Evolutionary conservation across 2,888 invertebrate species (phyloP).

Genomic region (Lydus trimaculatus): DNA sequence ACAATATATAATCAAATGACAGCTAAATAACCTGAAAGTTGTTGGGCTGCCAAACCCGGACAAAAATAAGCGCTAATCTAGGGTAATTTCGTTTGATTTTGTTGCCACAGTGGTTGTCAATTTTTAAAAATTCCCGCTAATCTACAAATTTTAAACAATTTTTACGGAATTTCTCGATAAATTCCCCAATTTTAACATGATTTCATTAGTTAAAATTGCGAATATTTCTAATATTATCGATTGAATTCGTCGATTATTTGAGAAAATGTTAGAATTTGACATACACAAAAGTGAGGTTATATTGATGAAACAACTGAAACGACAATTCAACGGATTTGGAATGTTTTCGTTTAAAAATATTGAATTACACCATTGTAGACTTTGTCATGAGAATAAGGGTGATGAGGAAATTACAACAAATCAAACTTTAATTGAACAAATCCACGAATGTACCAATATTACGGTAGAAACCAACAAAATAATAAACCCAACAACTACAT

Average conservation of each 20-base stretch:
- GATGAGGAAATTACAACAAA: conserved; percentile 24
- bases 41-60: neutral
- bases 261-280: neutral
- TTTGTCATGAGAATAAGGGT: conserved; percentile 34
- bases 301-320: neutral
- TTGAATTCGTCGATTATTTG: neutral
- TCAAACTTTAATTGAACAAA: conserved; percentile 34
- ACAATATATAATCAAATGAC: neutral
- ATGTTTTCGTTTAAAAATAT: conserved; percentile 20
- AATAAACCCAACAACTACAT: neutral
- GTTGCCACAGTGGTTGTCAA: neutral
- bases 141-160: neutral
- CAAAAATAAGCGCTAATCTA: neutral
- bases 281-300: conserved; percentile 12
- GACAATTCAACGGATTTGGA: neutral
- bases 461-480: conserved; percentile 30
- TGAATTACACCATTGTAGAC: conserved; percentile 30
- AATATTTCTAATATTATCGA: neutral
- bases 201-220: neutral
- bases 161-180: neutral
- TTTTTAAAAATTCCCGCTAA: neutral
- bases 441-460: conserved; percentile 38
- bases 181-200: neutral
- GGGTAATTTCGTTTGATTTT: neutral
- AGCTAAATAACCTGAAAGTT: conserved; percentile 3